Evolutionary conservation across 2,113 vertebrate genomes (phyloP).

Genomic region (Osmerus mordax): DNA sequence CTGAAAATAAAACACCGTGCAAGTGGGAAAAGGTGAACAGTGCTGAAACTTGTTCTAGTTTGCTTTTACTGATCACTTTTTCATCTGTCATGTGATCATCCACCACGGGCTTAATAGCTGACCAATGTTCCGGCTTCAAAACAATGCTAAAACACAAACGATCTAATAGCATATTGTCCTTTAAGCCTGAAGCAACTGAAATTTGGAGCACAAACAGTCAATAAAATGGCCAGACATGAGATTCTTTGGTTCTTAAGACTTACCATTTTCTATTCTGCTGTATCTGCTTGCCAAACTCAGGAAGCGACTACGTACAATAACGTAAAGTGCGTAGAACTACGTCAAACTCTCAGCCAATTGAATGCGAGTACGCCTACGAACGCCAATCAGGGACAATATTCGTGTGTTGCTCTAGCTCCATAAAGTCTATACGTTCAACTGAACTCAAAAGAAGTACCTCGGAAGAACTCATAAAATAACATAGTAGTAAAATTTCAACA

Average conservation of each 20-base stretch:
- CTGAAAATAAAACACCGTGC: conserved; percentile 1
- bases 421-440: too few relatives aligned
- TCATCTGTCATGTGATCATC: conserved; percentile 68
- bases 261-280: conserved; percentile 70
- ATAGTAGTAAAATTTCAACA: too few relatives aligned
- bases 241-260: conserved; percentile 54
- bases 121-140: neutral
- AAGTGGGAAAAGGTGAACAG: neutral
- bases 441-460: too few relatives aligned
- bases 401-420: neutral
- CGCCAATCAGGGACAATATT: neutral
- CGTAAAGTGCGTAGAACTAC: neutral
- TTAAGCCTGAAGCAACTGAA: neutral
- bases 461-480: too few relatives aligned
- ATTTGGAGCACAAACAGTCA: neutral
- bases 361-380: neutral
- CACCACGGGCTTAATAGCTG: conserved; percentile 24
- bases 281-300: conserved; percentile 47
- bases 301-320: conserved; percentile 53
- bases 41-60: conserved; percentile 4
- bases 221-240: neutral
- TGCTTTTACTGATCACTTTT: conserved; percentile 13
- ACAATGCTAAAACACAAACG: neutral
- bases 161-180: neutral
- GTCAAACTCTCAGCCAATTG: neutral